A percentile compares a stretch with the other conserved stretches of the same genome.
Evolutionary conservation across 2,888 invertebrate species (phyloP).

Genomic region (Brenthis hecate): DNA sequence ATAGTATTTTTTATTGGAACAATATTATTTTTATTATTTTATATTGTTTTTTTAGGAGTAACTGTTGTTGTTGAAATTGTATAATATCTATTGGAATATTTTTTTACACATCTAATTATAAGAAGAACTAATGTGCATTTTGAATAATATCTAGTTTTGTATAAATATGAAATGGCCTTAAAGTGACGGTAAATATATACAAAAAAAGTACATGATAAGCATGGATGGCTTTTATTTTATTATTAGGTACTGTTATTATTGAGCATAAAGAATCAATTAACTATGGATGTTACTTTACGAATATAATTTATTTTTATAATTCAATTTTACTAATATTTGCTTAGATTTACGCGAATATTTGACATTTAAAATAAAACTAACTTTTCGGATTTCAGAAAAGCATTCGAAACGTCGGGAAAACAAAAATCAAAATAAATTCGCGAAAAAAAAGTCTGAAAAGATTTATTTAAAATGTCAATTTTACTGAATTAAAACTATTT

Average conservation of each 20-base stretch:
- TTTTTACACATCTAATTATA: conserved; percentile 25
- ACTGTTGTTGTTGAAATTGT: conserved; percentile 22
- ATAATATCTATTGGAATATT: conserved; percentile 20
- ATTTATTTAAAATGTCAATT: no score
- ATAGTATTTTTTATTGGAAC: not conserved
- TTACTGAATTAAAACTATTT: conserved; percentile 26
- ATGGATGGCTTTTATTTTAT: conserved; percentile 8
- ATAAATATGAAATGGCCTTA: conserved; percentile 34
- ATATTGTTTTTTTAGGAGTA: conserved; percentile 6
- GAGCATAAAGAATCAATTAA: no score
- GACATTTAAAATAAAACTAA: no score
- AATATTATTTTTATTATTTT: conserved; percentile 21
- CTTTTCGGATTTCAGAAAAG: no score
- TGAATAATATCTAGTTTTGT: conserved; percentile 31
- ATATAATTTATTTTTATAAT: no score
- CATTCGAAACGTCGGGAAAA: no score
- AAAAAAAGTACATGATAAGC: conserved; percentile 29
- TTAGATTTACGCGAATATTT: no score
- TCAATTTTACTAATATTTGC: no score
- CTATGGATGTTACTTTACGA: no score
- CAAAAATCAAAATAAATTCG: no score
- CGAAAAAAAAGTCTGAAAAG: no score
- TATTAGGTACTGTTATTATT: no score
- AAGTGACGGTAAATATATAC: conserved; percentile 23
- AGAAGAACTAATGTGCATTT: conserved; percentile 26